Percentiles rank a stretch among this genome's conserved stretches.
phyloP scores from a whole-genome alignment of 2,797 vertebrate species.

The Sebastes baramenuke region DNA sequence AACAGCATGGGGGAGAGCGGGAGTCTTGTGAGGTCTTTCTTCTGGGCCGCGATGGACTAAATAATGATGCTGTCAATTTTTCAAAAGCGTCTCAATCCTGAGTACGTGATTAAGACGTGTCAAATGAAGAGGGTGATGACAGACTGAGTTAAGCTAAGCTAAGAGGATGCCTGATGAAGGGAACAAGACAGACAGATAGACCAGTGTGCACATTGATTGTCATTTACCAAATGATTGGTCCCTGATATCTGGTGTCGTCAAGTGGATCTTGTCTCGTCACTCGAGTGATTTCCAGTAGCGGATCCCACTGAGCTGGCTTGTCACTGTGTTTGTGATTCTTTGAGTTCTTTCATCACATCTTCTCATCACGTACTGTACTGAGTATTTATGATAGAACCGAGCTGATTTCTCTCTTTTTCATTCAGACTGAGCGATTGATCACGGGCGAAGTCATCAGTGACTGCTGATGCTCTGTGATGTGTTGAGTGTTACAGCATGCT shows the following conservation, averaged over 20 bases:
- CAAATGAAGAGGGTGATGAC: constrained; percentile 79
- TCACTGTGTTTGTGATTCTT: constrained; percentile 28
- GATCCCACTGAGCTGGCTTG: constrained; percentile 14
- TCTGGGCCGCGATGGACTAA: constrained; percentile 80
- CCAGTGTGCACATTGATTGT: constrained; percentile 33
- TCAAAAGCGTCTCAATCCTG: constrained; percentile 83
- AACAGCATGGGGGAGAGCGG: constrained; percentile 69
- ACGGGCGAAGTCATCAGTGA: constrained; percentile 23
- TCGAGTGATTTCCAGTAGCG: constrained; percentile 6
- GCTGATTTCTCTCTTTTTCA: not conserved
- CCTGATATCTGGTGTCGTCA: constrained; percentile 25
- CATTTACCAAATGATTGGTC: constrained; percentile 39
- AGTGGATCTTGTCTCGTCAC: constrained; percentile 33
- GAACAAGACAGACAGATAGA: constrained; percentile 40
- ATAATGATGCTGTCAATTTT: constrained; percentile 83
- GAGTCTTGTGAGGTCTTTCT: constrained; percentile 59
- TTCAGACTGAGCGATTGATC: constrained; percentile 17
- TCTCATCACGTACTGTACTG: not conserved
- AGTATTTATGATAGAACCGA: not conserved
- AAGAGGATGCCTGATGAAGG: constrained; percentile 40
- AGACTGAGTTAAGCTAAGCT: constrained; percentile 51
- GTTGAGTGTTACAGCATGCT: constrained; percentile 11
- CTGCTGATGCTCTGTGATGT: constrained; percentile 40
- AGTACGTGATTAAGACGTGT: constrained; percentile 83
- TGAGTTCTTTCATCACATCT: constrained; percentile 36